Percentiles rank a stretch among this genome's conserved stretches.
Evolutionary conservation across 2,113 vertebrate genomes (phyloP).

Genomic region (Ophiodon elongatus): DNA sequence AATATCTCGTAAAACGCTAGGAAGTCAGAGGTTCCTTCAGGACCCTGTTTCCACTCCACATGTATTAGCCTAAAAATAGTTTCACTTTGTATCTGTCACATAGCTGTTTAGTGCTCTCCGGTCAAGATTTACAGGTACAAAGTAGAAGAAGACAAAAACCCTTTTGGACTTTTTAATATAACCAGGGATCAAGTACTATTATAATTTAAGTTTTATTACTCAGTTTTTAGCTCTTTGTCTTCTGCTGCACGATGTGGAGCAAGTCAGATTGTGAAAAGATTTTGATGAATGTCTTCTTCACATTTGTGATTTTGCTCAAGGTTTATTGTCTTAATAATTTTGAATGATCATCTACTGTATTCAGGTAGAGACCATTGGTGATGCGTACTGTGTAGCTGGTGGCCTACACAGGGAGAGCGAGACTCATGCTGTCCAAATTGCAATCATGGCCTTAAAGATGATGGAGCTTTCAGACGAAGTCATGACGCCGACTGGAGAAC

Average conservation of each 20-base stretch:
- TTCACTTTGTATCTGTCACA: conserved; percentile 70
- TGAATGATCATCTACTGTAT: conserved; percentile 36
- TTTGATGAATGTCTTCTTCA: conserved; percentile 52
- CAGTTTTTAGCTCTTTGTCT: conserved; percentile 29
- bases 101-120: conserved; percentile 59
- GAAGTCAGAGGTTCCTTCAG: conserved; percentile 78
- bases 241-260: conserved; percentile 13
- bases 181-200: conserved; percentile 41
- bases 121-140: conserved; percentile 48
- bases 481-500: conserved; percentile 94
- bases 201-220: conserved; percentile 48
- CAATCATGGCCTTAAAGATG: conserved; percentile 97
- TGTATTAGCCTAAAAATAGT: conserved; percentile 83
- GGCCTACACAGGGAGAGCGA: conserved; percentile 95
- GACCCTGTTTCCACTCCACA: conserved; percentile 82
- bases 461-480: conserved; percentile 97
- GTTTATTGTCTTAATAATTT: conserved; percentile 15
- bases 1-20: conserved; percentile 80
- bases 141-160: conserved; percentile 30
- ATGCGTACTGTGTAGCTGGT: conserved; percentile 97
- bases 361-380: conserved; percentile 98
- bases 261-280: conserved; percentile 6
- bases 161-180: conserved; percentile 45
- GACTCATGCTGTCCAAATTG: conserved; percentile 94
- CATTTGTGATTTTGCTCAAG: conserved; percentile 24